Evolutionary conservation across 2,888 invertebrate species (phyloP), one percentile per base, ranked within the genome.

Genomic region (Synanthedon andrenaeformis): DNA sequence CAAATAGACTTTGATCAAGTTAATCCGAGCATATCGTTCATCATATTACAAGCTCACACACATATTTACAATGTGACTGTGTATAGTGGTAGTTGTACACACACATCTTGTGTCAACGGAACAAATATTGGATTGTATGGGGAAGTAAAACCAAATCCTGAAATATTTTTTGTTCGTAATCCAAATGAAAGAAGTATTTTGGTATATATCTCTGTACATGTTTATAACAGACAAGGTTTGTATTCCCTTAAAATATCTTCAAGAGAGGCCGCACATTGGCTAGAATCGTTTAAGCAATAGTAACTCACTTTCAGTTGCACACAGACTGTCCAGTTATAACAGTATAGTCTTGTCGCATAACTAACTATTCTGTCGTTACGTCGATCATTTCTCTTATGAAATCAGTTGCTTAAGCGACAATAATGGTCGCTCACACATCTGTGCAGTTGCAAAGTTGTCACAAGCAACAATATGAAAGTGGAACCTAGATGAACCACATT

Each of bases 31-130:
- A 70, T 90, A 41, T 77, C 82, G 1, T 93, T 91, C 65, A 76
- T 92, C 14, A 70, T 92, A 55, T 74, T 92, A 48, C 92, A 93
- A 90, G 89, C 89, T 4, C 93, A 94, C 67, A 87, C 89, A 51
- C 89, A 90, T 58, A 61, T 88, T 12, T 71, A 88, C 55, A 89
- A 90, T 70, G 69, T 93, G 0, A 88, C 89, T 0, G 63, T 93
- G 42, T 89, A 90, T 23, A 89, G 81, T 56, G 71, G 67, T 52
- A 67, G 65, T 1, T 59, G 70, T 28, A 61, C 57, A 12, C 59
- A 59, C 0, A 72, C 75, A n/a, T 75, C 73, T 12, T 71, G 66
- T 55, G 74, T 90, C 3, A 81, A 64, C 12, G 93, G 93, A 0
- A 89, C 89, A 1, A 92, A 92, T 73, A 60, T 92, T 49, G 93